Conservation (phyloP, 2,113 vertebrate genomes). For the Aspiorhynchus laticeps region DNA sequence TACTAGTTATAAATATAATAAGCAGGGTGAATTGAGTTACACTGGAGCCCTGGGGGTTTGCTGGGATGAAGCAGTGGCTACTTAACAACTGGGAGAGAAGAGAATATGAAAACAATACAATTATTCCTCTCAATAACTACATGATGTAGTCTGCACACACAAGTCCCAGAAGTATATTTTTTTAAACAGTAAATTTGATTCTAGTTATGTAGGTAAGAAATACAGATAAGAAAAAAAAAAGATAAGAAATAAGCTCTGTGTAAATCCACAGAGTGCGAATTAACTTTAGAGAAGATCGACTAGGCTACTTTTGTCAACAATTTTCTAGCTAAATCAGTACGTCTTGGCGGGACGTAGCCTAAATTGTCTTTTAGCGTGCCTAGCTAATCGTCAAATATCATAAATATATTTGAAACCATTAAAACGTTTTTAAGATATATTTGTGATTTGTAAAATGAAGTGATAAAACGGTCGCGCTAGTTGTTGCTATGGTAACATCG, state of each 20-base stretch:
- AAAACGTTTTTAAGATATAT: not conserved
- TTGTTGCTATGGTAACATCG: not conserved
- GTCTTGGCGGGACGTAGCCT: not conserved
- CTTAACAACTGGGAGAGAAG: constrained; percentile 41
- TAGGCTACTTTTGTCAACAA: not conserved
- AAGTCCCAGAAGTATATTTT: constrained; percentile 31
- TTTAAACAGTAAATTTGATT: constrained; percentile 39
- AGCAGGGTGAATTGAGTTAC: constrained; percentile 49
- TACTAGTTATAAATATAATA: constrained; percentile 46
- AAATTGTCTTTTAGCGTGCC: not conserved
- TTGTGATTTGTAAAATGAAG: not conserved
- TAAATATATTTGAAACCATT: not conserved
- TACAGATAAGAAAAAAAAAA: too few relatives aligned
- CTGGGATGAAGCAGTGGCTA: constrained; percentile 48
- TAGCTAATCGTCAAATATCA: not conserved
- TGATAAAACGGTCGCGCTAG: not conserved
- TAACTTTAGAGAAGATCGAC: not conserved
- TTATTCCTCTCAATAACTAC: constrained; percentile 48
- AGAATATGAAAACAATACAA: constrained; percentile 53
- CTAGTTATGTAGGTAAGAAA: not conserved
- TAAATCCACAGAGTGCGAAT: not conserved
- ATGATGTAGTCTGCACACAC: constrained; percentile 18
- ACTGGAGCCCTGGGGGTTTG: constrained; percentile 35
- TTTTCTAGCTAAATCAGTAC: not conserved
- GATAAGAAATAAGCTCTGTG: not conserved